Evolutionary conservation across 1,140 invertebrate genomes (phyloP).

Genomic region (Philaenus spumarius): DNA sequence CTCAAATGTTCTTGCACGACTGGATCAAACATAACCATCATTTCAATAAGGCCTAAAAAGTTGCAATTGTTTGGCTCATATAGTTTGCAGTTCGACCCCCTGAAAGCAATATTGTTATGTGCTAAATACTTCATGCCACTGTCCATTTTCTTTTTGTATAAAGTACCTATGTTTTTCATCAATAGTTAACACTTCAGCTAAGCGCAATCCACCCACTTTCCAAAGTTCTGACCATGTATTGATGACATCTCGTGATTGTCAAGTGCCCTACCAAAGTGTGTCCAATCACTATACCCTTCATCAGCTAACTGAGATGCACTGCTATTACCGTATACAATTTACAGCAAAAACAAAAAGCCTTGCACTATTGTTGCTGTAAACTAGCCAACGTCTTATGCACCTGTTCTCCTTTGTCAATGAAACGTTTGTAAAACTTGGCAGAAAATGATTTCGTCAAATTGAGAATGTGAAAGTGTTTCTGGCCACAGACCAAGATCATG

Average conservation of each 20-base stretch:
- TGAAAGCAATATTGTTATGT: constrained; percentile 28
- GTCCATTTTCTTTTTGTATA: constrained; percentile 25
- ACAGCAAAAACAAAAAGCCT: constrained; percentile 29
- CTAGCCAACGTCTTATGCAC: constrained; percentile 21
- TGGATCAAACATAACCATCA: constrained; percentile 30
- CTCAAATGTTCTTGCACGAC: constrained; percentile 27
- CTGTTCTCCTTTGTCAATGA: constrained; percentile 18
- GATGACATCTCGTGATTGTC: constrained; percentile 20
- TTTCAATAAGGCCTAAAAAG: constrained; percentile 32
- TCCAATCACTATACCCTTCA: constrained; percentile 25
- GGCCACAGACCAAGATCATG: not conserved
- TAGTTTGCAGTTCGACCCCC: constrained; percentile 22
- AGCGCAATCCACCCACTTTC: constrained; percentile 18
- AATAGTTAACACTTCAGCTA: constrained; percentile 22
- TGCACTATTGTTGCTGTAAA: constrained; percentile 20
- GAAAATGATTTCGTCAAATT: constrained; percentile 4
- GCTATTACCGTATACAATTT: constrained; percentile 22
- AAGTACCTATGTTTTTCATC: constrained; percentile 21
- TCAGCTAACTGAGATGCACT: constrained; percentile 16
- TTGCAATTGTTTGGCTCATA: constrained; percentile 30
- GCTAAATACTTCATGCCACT: constrained; percentile 28
- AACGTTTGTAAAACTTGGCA: not conserved
- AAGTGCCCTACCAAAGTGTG: constrained; percentile 18
- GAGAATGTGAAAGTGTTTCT: not conserved
- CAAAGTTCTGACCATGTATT: constrained; percentile 20